phyloP scores from a whole-genome alignment of 1,140 invertebrate genomes.

The Thalassaphorura encarpata region DNA sequence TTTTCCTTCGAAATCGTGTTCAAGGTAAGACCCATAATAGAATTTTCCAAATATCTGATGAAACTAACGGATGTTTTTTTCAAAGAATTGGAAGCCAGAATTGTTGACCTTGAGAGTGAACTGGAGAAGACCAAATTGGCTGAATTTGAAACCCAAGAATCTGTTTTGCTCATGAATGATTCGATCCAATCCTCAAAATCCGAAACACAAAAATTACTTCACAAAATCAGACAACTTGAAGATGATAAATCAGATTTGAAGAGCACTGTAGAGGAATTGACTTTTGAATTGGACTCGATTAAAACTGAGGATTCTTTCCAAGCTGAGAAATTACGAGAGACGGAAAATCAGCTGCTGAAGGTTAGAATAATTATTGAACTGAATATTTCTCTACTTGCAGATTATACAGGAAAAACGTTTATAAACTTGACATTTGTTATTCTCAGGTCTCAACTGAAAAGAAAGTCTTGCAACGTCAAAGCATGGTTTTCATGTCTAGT shows the following conservation, averaged over 20 bases:
- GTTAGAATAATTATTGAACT: no score
- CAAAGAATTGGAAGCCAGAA: constrained; percentile 23
- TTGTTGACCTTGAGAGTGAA: constrained; percentile 26
- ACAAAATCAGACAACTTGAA: constrained; percentile 21
- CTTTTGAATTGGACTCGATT: constrained; percentile 21
- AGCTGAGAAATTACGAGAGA: no score
- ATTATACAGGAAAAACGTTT: no score
- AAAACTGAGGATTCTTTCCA: constrained; percentile 17
- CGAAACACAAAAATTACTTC: constrained; percentile 11
- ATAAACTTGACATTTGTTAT: no score
- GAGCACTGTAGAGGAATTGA: constrained; percentile 12
- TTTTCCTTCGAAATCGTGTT: constrained; percentile 22
- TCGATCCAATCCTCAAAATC: constrained; percentile 13
- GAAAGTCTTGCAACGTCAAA: constrained; percentile 28
- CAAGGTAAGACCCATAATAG: constrained; percentile 24
- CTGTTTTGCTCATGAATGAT: constrained; percentile 28
- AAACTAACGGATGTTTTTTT: constrained; percentile 6
- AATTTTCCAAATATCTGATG: no score
- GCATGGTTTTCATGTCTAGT: constrained; percentile 23
- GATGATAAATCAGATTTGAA: constrained; percentile 15
- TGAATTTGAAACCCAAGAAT: constrained; percentile 32
- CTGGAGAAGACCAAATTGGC: constrained; percentile 25
- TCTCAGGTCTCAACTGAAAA: constrained; percentile 27
- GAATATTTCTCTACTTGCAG: no score
- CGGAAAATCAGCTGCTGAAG: no score